Conservation (phyloP, 2,113 vertebrate genomes). For the Ploceus nigricollis region DNA sequence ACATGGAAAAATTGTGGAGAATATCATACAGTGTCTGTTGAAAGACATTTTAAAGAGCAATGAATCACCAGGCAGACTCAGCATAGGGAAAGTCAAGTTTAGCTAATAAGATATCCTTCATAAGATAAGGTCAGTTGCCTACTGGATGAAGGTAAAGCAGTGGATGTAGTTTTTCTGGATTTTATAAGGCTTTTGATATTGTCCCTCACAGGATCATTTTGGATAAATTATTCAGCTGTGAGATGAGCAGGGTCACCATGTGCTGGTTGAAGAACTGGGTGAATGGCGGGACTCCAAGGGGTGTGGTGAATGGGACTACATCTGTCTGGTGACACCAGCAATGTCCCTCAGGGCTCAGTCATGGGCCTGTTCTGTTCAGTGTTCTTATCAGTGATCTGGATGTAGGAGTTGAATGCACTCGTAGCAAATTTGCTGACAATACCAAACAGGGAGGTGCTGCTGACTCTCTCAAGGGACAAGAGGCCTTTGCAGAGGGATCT, state of each 20-base stretch:
- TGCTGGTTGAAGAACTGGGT: not conserved
- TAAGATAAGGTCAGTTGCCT: not conserved
- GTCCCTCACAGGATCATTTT: not conserved
- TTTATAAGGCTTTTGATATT: not conserved
- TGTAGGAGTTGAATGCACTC: not conserved
- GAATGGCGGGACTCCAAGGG: not conserved
- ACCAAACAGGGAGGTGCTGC: not conserved
- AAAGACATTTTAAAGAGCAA: not conserved
- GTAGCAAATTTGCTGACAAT: not conserved
- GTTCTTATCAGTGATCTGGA: not conserved
- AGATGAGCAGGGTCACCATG: not conserved
- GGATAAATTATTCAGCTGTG: not conserved
- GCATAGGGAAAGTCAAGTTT: not conserved
- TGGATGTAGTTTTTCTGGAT: not conserved
- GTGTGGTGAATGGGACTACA: not conserved
- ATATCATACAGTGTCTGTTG: not conserved
- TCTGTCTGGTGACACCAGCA: not conserved
- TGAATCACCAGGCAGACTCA: not conserved
- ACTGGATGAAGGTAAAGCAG: not conserved
- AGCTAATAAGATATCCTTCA: not conserved
- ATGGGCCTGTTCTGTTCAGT: not conserved
- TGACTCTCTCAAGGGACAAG: not conserved
- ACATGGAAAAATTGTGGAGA: not conserved
- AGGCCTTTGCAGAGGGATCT: not conserved
- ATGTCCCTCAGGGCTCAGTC: rapidly evolving